phyloP scores from a whole-genome alignment of 1,140 invertebrate genomes.

The Drosophila pseudoananassae region DNA sequence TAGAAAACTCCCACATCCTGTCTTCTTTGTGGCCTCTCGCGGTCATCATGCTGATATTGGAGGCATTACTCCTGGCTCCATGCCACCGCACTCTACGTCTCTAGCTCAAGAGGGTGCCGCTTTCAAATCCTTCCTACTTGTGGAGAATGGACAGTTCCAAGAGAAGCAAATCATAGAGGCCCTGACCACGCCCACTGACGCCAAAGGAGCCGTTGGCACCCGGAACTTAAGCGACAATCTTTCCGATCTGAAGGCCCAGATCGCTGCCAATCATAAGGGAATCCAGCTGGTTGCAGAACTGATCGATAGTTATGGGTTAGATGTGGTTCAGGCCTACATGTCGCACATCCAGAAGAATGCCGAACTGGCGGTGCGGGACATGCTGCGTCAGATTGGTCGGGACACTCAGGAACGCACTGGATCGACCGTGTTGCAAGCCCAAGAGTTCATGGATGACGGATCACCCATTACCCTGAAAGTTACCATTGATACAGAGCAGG shows the following conservation, averaged over 20 bases:
- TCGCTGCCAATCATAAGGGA: constrained; percentile 99
- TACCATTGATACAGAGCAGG: constrained; percentile 90
- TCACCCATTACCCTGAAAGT: constrained; percentile 90
- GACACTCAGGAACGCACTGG: constrained; percentile 84
- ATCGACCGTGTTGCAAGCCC: constrained; percentile 87
- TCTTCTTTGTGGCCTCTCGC: constrained; percentile 99
- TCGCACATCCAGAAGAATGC: constrained; percentile 97
- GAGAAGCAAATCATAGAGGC: constrained; percentile 90
- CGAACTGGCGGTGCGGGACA: constrained; percentile 95
- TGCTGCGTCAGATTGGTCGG: constrained; percentile 90
- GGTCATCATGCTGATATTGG: constrained; percentile 99
- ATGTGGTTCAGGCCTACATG: constrained; percentile 99
- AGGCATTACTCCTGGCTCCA: constrained; percentile 98
- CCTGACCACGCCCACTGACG: constrained; percentile 91
- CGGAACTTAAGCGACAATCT: constrained; percentile 96
- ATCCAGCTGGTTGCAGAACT: constrained; percentile 95
- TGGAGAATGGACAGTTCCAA: constrained; percentile 90
- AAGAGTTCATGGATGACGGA: constrained; percentile 98
- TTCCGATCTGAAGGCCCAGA: constrained; percentile 98
- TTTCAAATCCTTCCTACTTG: constrained; percentile 97
- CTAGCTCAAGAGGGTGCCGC: constrained; percentile 96
- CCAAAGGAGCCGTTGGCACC: constrained; percentile 90
- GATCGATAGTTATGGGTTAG: constrained; percentile 94
- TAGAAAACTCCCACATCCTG: constrained; percentile 86
- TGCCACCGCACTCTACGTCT: constrained; percentile 98